These are phyloP conservation scores for Luidia sarsii DNA, from an alignment of 53 echinoderm and acorn worm species.

Conservation along the genomic window DNA sequence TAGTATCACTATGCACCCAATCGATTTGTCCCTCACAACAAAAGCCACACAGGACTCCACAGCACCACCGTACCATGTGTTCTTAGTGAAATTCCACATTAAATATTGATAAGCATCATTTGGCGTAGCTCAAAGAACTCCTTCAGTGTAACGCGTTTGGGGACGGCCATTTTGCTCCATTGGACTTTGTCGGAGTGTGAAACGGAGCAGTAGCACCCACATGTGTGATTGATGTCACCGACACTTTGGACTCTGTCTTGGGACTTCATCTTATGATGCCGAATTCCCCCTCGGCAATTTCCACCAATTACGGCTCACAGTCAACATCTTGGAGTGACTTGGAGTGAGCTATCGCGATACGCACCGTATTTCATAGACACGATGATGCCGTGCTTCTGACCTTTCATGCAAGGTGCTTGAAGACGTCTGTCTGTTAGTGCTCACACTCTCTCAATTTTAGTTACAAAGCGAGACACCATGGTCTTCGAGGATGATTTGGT, in stretches of 20 bases:
- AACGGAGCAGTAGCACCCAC: not conserved
- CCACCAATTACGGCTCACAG: not conserved
- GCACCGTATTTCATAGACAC: too few species aligned
- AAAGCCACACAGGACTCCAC: too few species aligned
- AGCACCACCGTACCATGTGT: too few species aligned
- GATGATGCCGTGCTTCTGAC: too few species aligned
- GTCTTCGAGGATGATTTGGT: constrained; percentile 13
- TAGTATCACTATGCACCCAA: not conserved
- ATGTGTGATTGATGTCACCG: constrained; percentile 1
- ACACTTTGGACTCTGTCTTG: not conserved
- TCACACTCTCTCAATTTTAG: too few species aligned
- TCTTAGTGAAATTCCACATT: not conserved
- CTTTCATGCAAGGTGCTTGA: too few species aligned
- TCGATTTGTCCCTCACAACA: constrained; percentile 11
- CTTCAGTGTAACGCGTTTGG: too few species aligned
- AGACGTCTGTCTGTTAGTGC: too few species aligned
- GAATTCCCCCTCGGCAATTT: not conserved
- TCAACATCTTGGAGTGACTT: constrained; percentile 3
- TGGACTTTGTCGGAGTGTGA: not conserved
- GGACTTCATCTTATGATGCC: not conserved
- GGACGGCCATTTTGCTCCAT: constrained; percentile 1
- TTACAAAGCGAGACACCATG: not conserved
- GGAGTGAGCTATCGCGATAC: too few species aligned
- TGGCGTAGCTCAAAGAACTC: not conserved
- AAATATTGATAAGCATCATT: constrained; percentile 2